Percentiles rank a stretch among this genome's conserved stretches.
These are phyloP conservation scores for Rhinichthys osculus DNA, from an alignment of 2,797 vertebrate species.

Conservation along the genomic window DNA sequence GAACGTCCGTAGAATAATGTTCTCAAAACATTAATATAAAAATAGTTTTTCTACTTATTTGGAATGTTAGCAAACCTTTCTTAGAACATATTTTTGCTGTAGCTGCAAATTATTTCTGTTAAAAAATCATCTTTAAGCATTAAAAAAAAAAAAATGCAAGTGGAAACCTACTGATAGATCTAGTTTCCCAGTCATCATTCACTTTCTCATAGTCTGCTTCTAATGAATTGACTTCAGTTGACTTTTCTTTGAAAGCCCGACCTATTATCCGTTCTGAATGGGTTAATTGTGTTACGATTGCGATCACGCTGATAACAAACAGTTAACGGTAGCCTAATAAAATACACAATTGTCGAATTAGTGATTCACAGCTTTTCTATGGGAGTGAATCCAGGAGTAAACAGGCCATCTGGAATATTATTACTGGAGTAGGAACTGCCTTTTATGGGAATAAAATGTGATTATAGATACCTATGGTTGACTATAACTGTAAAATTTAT, in stretches of 20 bases:
- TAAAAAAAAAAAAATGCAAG: background rate
- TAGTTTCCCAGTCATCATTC: background rate
- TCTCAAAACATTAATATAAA: background rate
- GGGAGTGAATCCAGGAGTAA: background rate
- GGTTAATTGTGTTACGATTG: background rate
- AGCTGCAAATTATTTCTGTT: too few relatives aligned
- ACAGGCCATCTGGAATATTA: background rate
- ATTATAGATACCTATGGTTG: background rate
- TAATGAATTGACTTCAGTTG: background rate
- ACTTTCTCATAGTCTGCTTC: background rate
- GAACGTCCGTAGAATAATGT: background rate
- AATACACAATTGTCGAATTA: background rate
- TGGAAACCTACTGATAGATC: background rate
- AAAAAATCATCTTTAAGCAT: background rate
- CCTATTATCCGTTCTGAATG: background rate
- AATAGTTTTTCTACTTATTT: too few relatives aligned
- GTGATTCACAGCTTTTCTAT: background rate
- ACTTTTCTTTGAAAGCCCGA: background rate
- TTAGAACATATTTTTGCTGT: background rate
- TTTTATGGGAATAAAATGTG: constrained; percentile 77
- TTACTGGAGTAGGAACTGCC: constrained; percentile 60
- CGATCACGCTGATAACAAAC: background rate
- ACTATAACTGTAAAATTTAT: too few relatives aligned
- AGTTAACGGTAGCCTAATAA: background rate
- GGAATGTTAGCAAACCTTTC: too few relatives aligned